phyloP scores from a whole-genome alignment of 2,797 vertebrate species.

The Lycodopsis pacificus region DNA sequence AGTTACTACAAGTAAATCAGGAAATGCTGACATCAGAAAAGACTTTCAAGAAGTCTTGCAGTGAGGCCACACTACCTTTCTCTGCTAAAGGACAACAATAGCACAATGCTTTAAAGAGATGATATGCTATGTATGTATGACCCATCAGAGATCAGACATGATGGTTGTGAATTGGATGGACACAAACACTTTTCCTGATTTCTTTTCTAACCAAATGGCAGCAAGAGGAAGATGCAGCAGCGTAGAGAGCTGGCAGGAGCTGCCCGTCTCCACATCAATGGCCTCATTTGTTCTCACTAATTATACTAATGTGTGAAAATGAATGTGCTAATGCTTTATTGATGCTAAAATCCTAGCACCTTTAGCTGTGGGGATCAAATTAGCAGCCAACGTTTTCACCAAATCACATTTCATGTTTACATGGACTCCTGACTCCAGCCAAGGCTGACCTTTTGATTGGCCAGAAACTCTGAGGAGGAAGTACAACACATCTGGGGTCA shows the following conservation, averaged over 20 bases:
- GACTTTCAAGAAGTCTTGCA: not conserved
- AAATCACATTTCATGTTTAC: slow-evolving; percentile 31
- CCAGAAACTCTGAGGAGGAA: not conserved
- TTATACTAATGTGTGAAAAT: slow-evolving; percentile 56
- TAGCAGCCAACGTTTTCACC: slow-evolving; percentile 24
- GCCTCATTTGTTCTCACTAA: slow-evolving; percentile 55
- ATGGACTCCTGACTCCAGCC: not conserved
- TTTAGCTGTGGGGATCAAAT: slow-evolving; percentile 40
- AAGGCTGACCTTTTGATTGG: slow-evolving; percentile 12
- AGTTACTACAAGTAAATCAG: not conserved
- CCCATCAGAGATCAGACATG: not conserved
- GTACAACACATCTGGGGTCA: not conserved
- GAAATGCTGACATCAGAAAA: not conserved
- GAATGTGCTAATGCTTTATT: slow-evolving; percentile 58
- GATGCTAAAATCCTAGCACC: slow-evolving; percentile 46
- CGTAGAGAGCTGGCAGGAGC: slow-evolving; percentile 13
- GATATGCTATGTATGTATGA: not conserved
- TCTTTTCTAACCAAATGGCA: not conserved
- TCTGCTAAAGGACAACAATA: not conserved
- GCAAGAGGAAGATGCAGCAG: not conserved
- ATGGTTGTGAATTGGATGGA: not conserved
- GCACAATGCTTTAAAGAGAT: not conserved
- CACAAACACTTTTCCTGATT: not conserved
- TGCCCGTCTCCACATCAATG: slow-evolving; percentile 43
- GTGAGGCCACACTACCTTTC: not conserved